Evolutionary conservation across 2,113 vertebrate species (phyloP).

Genomic region (Pogonocichla stellata): DNA sequence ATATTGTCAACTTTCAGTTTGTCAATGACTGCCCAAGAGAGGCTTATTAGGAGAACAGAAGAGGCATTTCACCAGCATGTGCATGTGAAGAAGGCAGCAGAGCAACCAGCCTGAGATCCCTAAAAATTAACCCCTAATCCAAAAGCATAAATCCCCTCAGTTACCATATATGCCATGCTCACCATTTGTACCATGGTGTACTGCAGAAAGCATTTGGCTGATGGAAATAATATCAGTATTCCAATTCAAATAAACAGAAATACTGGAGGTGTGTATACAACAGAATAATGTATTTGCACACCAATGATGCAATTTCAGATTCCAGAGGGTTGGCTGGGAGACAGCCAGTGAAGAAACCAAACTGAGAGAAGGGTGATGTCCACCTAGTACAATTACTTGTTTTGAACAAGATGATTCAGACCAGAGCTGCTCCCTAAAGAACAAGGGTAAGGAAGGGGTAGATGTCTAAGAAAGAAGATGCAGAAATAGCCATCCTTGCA

Average conservation of each 20-base stretch:
- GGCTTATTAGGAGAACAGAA: not conserved
- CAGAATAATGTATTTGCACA: not conserved
- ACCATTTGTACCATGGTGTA: not conserved
- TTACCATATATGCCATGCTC: fast-evolving
- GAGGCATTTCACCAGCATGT: not conserved
- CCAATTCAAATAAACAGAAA: not conserved
- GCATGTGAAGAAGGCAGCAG: not conserved
- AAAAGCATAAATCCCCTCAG: not conserved
- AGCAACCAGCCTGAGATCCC: not conserved
- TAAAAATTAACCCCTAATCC: not conserved
- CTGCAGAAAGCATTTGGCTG: not conserved
- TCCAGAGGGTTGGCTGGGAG: not conserved
- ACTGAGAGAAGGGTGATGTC: not conserved
- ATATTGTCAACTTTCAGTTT: not conserved
- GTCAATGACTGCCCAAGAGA: not conserved
- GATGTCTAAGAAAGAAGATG: not conserved
- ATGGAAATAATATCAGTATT: not conserved
- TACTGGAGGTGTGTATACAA: not conserved
- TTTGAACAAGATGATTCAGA: not conserved
- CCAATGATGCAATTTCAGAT: not conserved
- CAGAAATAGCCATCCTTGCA: not conserved
- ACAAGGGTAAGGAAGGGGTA: not conserved
- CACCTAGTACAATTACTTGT: not conserved
- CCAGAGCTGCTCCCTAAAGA: not conserved
- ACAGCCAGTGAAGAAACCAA: not conserved